A percentile compares a stretch with the other conserved stretches of the same genome.
Conservation (phyloP, 2,888 invertebrate genomes). For the Dilophus febrilis region DNA sequence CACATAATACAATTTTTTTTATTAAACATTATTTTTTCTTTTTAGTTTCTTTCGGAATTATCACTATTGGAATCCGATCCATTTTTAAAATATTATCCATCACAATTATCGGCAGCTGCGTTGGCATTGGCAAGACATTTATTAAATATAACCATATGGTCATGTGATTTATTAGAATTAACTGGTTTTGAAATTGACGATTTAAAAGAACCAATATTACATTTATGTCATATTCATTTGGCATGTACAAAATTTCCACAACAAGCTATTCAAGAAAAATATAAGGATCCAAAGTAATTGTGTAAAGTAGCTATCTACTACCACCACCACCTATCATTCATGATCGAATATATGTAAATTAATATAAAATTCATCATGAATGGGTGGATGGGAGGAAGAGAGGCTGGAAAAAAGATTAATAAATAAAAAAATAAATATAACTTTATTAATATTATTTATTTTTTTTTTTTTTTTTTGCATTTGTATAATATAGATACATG, state of each 20-base stretch:
- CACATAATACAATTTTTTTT: too few species aligned
- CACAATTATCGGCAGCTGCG: constrained; percentile 63
- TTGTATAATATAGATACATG: constrained; percentile 18
- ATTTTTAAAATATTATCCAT: constrained; percentile 66
- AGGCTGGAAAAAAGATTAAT: too few species aligned
- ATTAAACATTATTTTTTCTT: background rate
- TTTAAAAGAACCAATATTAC: constrained; percentile 46
- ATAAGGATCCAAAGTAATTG: constrained; percentile 53
- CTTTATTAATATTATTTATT: background rate
- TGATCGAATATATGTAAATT: too few species aligned
- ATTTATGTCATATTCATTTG: constrained; percentile 51
- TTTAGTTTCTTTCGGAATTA: constrained; percentile 47
- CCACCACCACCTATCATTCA: background rate
- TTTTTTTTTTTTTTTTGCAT: background rate
- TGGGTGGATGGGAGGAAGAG: too few species aligned
- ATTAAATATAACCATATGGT: constrained; percentile 43
- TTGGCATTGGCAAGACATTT: constrained; percentile 67
- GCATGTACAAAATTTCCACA: constrained; percentile 51
- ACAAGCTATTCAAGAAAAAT: constrained; percentile 80
- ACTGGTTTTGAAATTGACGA: constrained; percentile 52
- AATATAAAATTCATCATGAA: too few species aligned
- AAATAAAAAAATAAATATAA: background rate
- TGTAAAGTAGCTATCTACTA: background rate
- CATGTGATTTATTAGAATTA: constrained; percentile 39
- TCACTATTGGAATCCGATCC: constrained; percentile 75